Evolutionary conservation across 2,888 invertebrate species (phyloP), one percentile per base, ranked within the genome.

Genomic region (Andrena dorsata): DNA sequence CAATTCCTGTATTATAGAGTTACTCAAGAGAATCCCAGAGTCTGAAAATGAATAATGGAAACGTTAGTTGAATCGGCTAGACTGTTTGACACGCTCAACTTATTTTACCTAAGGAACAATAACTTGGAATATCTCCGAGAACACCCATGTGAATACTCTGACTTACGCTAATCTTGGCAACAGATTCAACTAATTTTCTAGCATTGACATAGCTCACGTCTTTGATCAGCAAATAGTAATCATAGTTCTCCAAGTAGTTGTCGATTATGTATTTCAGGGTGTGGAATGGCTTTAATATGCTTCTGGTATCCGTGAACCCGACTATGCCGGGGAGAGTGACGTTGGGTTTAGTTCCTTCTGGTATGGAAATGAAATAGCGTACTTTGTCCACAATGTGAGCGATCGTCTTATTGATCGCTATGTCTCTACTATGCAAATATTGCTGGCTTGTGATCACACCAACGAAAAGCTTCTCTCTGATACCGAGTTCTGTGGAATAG

Each of bases 401-500:
- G n/a, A 97, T 94, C 0, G 99, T 98, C 90, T 96, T 96, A 94
- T 99, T 99, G n/a, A 98, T 94, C 16, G 98, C 98, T 49, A 97
- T 95, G 0, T 97, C 97, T 86, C 97, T 95, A 51, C 95, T 96
- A 79, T 96, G 96, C 26, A 96, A 96, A 91, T 95, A 97, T 68
- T 96, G 96, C 90, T 96, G 96, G 1, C 96, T 96, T 23, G 97
- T 97, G 90, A 99, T 95, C 51, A 98, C 97, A 23, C 97, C 98
- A 47, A 98, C 96, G 91, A 99, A 97, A 16, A 99, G 93, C 91
- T 98, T 98, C 86, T 98, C 98, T 82, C 97, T 95, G 89, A 99
- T 98, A 23, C 98, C 99, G 74, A 99, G 95, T 94, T 99, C 99
- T 0, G 99, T 98, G 65, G 98, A 98, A 92, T 98, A 98, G 94